These are phyloP conservation scores for Gambusia holbrooki DNA, from an alignment of 2,113 vertebrate species.

Conservation along the genomic window DNA sequence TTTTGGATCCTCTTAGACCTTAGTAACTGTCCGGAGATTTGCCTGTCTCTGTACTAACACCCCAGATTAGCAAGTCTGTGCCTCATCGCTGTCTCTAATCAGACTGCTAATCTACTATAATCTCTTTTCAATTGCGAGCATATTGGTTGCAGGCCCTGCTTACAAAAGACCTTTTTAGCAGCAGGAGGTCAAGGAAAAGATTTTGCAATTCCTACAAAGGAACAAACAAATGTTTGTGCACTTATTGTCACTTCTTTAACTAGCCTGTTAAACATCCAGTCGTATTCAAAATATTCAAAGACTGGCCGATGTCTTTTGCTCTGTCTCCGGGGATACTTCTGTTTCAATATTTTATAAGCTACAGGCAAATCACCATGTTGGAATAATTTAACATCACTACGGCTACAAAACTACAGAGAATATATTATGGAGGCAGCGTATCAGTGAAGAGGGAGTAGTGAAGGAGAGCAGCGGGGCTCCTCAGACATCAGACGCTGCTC, in stretches of 20 bases:
- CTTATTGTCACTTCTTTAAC: constrained; percentile 33
- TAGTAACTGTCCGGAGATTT: constrained; percentile 52
- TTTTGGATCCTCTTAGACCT: constrained; percentile 25
- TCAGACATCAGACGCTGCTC: constrained; percentile 50
- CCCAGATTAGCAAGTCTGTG: constrained; percentile 60
- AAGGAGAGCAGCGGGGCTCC: constrained; percentile 41
- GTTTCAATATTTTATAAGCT: constrained; percentile 70
- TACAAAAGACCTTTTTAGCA: constrained; percentile 45
- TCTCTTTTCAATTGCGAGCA: constrained; percentile 53
- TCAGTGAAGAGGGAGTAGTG: constrained; percentile 37
- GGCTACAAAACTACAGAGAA: constrained; percentile 57
- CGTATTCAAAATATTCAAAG: constrained; percentile 26
- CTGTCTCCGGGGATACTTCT: constrained; percentile 21
- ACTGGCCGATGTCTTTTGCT: constrained; percentile 22
- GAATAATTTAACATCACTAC: constrained; percentile 72
- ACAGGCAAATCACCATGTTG: constrained; percentile 51
- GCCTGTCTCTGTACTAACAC: constrained; percentile 55
- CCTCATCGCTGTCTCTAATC: constrained; percentile 59
- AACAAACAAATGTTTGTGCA: background rate
- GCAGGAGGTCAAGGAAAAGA: constrained; percentile 30
- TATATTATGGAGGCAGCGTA: constrained; percentile 52
- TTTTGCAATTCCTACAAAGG: constrained; percentile 20
- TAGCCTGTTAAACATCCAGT: constrained; percentile 8
- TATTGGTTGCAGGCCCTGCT: constrained; percentile 28
- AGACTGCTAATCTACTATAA: constrained; percentile 67